These are phyloP conservation scores for Apodemia zela DNA, from an alignment of 2,888 invertebrate species.

Conservation along the genomic window DNA sequence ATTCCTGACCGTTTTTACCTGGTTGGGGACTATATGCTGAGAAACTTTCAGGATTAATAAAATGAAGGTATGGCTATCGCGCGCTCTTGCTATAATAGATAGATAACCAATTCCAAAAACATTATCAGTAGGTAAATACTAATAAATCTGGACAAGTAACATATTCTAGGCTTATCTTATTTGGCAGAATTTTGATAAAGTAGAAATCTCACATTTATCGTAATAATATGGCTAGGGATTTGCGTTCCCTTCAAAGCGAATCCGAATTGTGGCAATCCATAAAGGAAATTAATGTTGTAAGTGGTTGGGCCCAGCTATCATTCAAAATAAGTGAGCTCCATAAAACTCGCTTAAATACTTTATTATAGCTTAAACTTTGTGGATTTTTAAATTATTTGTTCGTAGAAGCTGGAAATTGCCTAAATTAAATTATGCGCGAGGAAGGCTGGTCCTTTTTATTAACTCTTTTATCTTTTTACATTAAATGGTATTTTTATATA, in stretches of 20 bases:
- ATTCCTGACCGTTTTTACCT: too few relatives aligned
- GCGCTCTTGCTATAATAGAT: too few relatives aligned
- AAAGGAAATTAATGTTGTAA: slow-evolving; percentile 59
- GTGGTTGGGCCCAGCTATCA: slow-evolving; percentile 61
- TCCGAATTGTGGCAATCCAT: slow-evolving; percentile 46
- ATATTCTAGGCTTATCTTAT: slow-evolving; percentile 3
- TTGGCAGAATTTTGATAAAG: neutral
- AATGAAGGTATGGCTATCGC: too few relatives aligned
- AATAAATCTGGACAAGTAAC: neutral
- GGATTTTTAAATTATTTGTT: slow-evolving; percentile 73
- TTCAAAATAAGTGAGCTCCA: slow-evolving; percentile 65
- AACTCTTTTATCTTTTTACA: slow-evolving; percentile 48
- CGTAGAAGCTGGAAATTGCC: slow-evolving; percentile 67
- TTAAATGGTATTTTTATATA: neutral
- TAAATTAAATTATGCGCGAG: slow-evolving; percentile 75
- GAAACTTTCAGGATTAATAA: too few relatives aligned
- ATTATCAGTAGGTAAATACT: too few relatives aligned
- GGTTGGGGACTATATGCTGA: too few relatives aligned
- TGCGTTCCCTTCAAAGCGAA: slow-evolving; percentile 29
- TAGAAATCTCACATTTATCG: slow-evolving; percentile 23
- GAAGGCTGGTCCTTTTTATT: slow-evolving; percentile 60
- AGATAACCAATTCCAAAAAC: too few relatives aligned
- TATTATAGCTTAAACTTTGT: slow-evolving; percentile 74
- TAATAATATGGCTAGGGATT: slow-evolving; percentile 24
- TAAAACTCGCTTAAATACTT: slow-evolving; percentile 74